Conservation (phyloP, 1,140 invertebrate genomes). For the Heliconius hewitsoni region DNA sequence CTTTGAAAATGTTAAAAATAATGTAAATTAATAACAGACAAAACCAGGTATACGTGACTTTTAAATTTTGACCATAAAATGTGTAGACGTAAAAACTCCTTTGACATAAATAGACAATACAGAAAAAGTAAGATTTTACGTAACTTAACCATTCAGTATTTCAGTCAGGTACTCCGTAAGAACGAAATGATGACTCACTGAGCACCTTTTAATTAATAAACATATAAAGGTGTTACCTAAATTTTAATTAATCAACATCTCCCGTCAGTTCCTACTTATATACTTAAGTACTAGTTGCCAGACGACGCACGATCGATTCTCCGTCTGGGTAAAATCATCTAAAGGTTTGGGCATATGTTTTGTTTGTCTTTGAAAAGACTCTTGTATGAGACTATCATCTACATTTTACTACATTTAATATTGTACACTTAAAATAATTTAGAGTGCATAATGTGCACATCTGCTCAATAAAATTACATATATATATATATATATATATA, state of each 20-base stretch:
- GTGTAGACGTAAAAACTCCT: too few relatives aligned
- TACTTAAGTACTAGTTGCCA: not conserved
- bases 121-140: too few relatives aligned
- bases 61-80: too few relatives aligned
- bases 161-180: too few relatives aligned
- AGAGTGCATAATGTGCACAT: not conserved
- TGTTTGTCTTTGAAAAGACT: not conserved
- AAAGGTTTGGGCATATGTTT: not conserved
- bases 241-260: not conserved
- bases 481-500: too few relatives aligned
- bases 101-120: too few relatives aligned
- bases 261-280: not conserved
- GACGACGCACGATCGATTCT: constrained; percentile 12
- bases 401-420: not conserved
- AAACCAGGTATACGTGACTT: too few relatives aligned
- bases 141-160: not conserved
- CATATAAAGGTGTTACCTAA: not conserved
- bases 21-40: too few relatives aligned
- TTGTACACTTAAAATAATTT: not conserved
- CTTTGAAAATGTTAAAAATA: too few relatives aligned
- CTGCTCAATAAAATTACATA: too few relatives aligned
- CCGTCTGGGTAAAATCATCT: not conserved
- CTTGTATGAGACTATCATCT: not conserved
- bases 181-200: too few relatives aligned
- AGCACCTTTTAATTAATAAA: not conserved